phyloP scores from a whole-genome alignment of 1,140 invertebrate genomes.

The Zaprionus gabonicus region DNA sequence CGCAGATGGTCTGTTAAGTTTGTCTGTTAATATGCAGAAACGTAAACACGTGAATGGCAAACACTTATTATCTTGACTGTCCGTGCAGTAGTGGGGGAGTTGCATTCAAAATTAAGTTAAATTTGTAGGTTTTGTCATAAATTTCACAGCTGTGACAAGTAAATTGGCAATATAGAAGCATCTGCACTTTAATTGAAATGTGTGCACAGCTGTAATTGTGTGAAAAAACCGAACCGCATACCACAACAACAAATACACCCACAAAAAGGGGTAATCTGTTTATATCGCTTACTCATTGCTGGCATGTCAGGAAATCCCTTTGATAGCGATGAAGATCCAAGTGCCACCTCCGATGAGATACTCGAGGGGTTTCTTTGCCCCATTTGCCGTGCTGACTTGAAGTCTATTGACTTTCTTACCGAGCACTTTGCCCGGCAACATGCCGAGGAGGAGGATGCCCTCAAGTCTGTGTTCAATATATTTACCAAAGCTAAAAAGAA shows the following conservation, averaged over 20 bases:
- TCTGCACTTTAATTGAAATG: neutral
- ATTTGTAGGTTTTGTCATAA: conserved; percentile 9
- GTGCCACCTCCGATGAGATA: conserved; percentile 86
- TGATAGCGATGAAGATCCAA: conserved; percentile 79
- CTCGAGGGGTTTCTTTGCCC: conserved; percentile 97
- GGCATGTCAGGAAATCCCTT: conserved; percentile 73
- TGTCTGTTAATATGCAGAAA: conserved; percentile 22
- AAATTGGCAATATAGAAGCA: neutral
- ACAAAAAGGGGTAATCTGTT: conserved; percentile 38
- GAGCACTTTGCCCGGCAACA: conserved; percentile 95
- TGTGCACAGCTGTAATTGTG: neutral
- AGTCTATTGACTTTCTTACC: conserved; percentile 91
- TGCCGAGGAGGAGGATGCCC: conserved; percentile 94
- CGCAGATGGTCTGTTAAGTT: neutral
- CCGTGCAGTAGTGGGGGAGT: conserved; percentile 23
- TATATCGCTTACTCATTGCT: conserved; percentile 37
- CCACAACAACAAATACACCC: conserved; percentile 56
- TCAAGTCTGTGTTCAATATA: conserved; percentile 93
- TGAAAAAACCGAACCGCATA: neutral
- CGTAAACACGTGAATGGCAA: conserved; percentile 36
- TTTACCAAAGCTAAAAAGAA: conserved; percentile 96
- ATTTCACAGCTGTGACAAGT: neutral
- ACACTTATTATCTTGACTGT: neutral
- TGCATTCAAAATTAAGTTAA: conserved; percentile 42
- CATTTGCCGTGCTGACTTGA: conserved; percentile 95